A percentile compares a stretch with the other conserved stretches of the same genome.
phyloP scores from a whole-genome alignment of 2,888 invertebrate species.

The Poecilus cupreus region DNA sequence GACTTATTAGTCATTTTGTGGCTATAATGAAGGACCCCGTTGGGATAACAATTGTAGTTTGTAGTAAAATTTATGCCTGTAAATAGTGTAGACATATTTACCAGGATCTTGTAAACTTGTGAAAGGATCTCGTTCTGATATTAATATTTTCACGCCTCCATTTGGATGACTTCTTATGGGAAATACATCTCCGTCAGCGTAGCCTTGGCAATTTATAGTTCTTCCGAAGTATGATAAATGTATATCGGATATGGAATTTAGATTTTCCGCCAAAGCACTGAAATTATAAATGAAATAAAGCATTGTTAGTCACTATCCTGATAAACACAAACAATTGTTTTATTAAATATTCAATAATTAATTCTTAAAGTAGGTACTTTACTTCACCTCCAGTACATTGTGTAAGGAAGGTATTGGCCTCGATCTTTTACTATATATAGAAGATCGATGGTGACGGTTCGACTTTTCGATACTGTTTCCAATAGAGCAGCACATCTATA shows the following conservation, averaged over 20 bases:
- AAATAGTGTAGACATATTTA: neutral
- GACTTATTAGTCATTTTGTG: too few species aligned
- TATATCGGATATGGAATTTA: slow-evolving; percentile 64
- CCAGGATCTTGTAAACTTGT: slow-evolving; percentile 22
- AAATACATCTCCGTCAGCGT: slow-evolving; percentile 59
- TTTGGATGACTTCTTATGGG: slow-evolving; percentile 61
- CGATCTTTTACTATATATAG: too few species aligned
- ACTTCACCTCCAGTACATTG: too few species aligned
- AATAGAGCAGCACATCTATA: too few species aligned
- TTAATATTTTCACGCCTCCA: slow-evolving; percentile 53
- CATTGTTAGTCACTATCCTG: slow-evolving; percentile 62
- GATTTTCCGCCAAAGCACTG: slow-evolving; percentile 60
- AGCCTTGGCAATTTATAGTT: slow-evolving; percentile 60
- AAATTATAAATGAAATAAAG: slow-evolving; percentile 39
- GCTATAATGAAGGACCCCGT: too few species aligned
- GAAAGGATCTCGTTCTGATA: slow-evolving; percentile 12
- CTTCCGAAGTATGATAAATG: slow-evolving; percentile 65
- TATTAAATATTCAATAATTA: too few species aligned
- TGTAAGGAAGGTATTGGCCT: too few species aligned
- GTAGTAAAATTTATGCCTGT: neutral
- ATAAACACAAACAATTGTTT: too few species aligned
- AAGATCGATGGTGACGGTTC: too few species aligned
- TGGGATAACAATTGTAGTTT: neutral
- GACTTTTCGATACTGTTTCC: too few species aligned
- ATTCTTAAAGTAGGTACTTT: too few species aligned